These are phyloP conservation scores for Scelioninae gen. 2 DNA, from an alignment of 2,888 invertebrate species.

Conservation along the genomic window DNA sequence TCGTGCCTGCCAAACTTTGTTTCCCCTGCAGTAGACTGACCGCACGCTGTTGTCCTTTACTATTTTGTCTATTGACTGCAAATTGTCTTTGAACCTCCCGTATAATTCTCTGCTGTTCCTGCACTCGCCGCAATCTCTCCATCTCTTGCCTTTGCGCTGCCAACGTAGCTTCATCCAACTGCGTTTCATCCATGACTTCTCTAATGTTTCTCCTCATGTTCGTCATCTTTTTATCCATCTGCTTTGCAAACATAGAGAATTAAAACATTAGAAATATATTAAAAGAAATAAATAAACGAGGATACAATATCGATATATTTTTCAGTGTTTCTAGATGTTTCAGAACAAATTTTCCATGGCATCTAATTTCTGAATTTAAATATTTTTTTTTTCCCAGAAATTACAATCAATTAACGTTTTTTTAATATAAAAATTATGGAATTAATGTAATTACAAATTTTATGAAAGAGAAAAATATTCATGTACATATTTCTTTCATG, in stretches of 20 bases:
- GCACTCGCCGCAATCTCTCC: slow-evolving; percentile 88
- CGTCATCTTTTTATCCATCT: slow-evolving; percentile 67
- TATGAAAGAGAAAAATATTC: too few species aligned
- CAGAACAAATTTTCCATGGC: too few species aligned
- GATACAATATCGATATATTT: too few species aligned
- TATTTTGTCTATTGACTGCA: slow-evolving; percentile 82
- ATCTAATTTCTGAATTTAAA: too few species aligned
- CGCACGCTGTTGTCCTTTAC: slow-evolving; percentile 83
- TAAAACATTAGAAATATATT: background rate
- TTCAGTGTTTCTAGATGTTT: too few species aligned
- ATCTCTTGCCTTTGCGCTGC: slow-evolving; percentile 95
- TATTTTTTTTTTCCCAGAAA: too few species aligned
- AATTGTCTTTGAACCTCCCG: slow-evolving; percentile 89
- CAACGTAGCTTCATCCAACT: slow-evolving; percentile 93
- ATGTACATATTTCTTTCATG: too few species aligned
- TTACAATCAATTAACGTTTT: too few species aligned
- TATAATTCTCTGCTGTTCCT: slow-evolving; percentile 89
- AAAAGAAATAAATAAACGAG: slow-evolving; percentile 60
- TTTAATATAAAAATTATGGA: too few species aligned
- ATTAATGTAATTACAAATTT: too few species aligned
- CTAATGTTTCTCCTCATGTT: slow-evolving; percentile 91
- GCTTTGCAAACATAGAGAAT: slow-evolving; percentile 4
- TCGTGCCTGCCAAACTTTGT: slow-evolving; percentile 70
- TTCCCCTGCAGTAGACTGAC: slow-evolving; percentile 85
- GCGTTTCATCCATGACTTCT: slow-evolving; percentile 95